Base-by-base conservation (phyloP, 2,113 vertebrate species). In the Indicator maculatus region DNA sequence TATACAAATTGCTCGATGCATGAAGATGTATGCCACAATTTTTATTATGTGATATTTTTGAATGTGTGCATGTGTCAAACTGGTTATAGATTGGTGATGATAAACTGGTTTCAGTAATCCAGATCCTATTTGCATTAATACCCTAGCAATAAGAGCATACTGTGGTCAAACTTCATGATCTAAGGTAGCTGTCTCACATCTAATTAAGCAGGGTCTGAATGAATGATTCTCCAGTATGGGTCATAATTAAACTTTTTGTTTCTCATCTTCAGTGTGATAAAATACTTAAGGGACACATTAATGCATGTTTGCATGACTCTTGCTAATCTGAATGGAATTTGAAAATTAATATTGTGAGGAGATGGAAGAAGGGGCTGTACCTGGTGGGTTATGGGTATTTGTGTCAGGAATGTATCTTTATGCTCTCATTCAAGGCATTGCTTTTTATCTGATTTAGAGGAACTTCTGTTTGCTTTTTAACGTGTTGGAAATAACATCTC, bases 161-260 rank as follows among this genome's bases (percentile, higher is more conserved):
- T 58, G 50, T 90, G 84, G 81, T 94, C 74, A 78, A 36, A 93
- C 83, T 92, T 92, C 39, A 79, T 90, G 71, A 92, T 80, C 88
- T 81, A 73, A 90, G 88, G 59, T 76, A 93, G 80, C 13, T 28
- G 70, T 90, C 77, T 94, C 55, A 31, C 70, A 33, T 91, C 64
- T 90, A 88, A 88, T 93, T 91, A 77, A 71, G 60, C 87, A 83
- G 56, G 36, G 78, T 85, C 41, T 80, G 91, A 95, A 89, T 88
- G 89, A 85, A 81, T 74, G 82, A 60, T 80, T 87, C 41, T 73
- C 70, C 6, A 3, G 50, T 86, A 86, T 55, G 59, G 87, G 83
- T 96, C 72, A 47, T 87, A 94, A 93, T 44, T 93, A 92, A 86
- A 92, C 61, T 86, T 95, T 90, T 91, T 93, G 74, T 82, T 95